These are phyloP conservation scores for Anhinga rufa DNA, from an alignment of 2,113 vertebrate genomes.

Conservation along the genomic window DNA sequence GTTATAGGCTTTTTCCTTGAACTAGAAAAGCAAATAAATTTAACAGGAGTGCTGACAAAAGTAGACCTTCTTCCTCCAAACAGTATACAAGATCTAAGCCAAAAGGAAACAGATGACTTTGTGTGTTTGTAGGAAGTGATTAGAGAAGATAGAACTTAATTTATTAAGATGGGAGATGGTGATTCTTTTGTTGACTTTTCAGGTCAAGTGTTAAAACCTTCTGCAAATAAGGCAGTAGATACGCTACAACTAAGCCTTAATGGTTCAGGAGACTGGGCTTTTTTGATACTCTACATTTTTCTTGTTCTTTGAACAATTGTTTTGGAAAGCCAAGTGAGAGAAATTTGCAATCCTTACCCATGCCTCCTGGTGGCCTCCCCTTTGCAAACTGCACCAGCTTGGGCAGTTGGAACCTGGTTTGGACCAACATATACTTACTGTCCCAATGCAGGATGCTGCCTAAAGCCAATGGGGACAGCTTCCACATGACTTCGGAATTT, in stretches of 20 bases:
- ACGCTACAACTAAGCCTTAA: background rate
- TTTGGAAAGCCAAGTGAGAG: background rate
- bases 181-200: slow-evolving; percentile 65
- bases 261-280: background rate
- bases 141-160: slow-evolving; percentile 67
- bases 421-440: background rate
- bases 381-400: background rate
- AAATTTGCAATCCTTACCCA: background rate
- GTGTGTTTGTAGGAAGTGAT: slow-evolving; percentile 67
- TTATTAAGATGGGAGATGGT: slow-evolving; percentile 63
- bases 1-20: slow-evolving; percentile 45
- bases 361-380: background rate
- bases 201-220: slow-evolving; percentile 71
- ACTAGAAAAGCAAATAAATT: slow-evolving; percentile 66
- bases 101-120: slow-evolving; percentile 68
- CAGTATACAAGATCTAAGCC: slow-evolving; percentile 57
- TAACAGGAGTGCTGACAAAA: slow-evolving; percentile 58
- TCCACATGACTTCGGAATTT: background rate
- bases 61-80: slow-evolving; percentile 58
- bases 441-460: background rate
- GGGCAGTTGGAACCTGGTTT: background rate
- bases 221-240: slow-evolving; percentile 55
- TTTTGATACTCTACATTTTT: background rate
- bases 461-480: background rate
- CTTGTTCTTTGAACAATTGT: background rate